phyloP scores from a whole-genome alignment of 2,888 invertebrate genomes.

The Synanthedon myopaeformis region DNA sequence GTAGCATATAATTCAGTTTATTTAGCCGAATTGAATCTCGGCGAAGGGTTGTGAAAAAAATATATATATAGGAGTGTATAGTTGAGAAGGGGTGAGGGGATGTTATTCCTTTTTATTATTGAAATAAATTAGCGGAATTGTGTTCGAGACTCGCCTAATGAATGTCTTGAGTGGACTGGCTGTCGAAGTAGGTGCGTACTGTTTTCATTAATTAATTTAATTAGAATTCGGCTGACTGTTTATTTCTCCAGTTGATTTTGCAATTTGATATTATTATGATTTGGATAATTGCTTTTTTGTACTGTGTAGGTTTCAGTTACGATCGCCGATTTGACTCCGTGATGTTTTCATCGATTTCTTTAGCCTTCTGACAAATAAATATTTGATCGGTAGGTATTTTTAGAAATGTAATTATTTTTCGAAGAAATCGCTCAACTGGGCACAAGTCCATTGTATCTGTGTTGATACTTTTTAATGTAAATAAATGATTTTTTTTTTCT shows the following conservation, averaged over 20 bases:
- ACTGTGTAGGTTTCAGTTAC: not conserved
- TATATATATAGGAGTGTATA: not conserved
- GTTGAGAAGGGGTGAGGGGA: constrained; percentile 7
- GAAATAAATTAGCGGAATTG: constrained; percentile 61
- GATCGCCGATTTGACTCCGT: not conserved
- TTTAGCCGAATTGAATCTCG: constrained; percentile 61
- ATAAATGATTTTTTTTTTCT: no score
- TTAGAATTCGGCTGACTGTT: constrained; percentile 9
- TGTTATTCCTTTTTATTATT: constrained; percentile 51
- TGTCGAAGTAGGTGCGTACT: constrained; percentile 25
- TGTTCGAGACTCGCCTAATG: constrained; percentile 44
- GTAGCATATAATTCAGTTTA: constrained; percentile 79
- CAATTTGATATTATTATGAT: not conserved
- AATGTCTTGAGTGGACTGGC: constrained; percentile 46
- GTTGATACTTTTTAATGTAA: no score
- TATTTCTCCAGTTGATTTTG: constrained; percentile 3
- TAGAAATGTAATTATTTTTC: no score
- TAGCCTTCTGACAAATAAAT: no score
- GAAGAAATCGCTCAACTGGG: no score
- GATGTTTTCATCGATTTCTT: no score
- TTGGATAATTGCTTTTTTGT: not conserved
- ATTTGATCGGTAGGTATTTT: no score
- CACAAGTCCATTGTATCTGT: no score
- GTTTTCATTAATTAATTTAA: constrained; percentile 37
- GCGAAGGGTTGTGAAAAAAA: constrained; percentile 25